Conservation (phyloP, 1,140 invertebrate genomes). For the Venustaconcha ellipsiformis region DNA sequence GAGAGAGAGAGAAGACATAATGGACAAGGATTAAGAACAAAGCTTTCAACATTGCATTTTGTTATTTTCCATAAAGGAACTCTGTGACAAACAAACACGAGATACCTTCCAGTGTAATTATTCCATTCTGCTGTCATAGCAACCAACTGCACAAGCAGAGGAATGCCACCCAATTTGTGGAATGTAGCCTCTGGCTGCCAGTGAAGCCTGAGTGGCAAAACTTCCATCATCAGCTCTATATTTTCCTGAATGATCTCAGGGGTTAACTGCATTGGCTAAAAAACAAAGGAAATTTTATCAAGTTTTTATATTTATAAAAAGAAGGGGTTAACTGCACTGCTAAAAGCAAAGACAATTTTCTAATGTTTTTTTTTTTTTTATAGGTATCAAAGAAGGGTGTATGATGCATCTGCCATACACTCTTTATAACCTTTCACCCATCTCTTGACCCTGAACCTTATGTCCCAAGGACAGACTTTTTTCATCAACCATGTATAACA, state of each 20-base stretch:
- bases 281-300: background rate
- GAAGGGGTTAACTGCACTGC: no score
- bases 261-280: slow-evolving; percentile 74
- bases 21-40: no score
- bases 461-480: no score
- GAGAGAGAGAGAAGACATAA: no score
- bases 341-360: slow-evolving; percentile 21
- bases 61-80: no score
- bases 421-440: no score
- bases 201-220: slow-evolving; percentile 80
- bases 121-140: slow-evolving; percentile 93
- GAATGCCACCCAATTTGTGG: slow-evolving; percentile 85
- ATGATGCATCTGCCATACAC: no score
- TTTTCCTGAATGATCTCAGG: slow-evolving; percentile 86
- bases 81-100: no score
- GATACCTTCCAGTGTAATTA: slow-evolving; percentile 80
- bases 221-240: slow-evolving; percentile 83
- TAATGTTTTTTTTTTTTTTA: background rate
- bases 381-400: background rate
- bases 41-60: no score
- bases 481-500: no score
- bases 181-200: slow-evolving; percentile 92
- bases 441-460: no score
- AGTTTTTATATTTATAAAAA: background rate
- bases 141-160: slow-evolving; percentile 86